Percentiles rank a stretch among this genome's conserved stretches.
These are phyloP conservation scores for Gymnosoma rotundatum DNA, from an alignment of 2,888 invertebrate species.

Conservation along the genomic window DNA sequence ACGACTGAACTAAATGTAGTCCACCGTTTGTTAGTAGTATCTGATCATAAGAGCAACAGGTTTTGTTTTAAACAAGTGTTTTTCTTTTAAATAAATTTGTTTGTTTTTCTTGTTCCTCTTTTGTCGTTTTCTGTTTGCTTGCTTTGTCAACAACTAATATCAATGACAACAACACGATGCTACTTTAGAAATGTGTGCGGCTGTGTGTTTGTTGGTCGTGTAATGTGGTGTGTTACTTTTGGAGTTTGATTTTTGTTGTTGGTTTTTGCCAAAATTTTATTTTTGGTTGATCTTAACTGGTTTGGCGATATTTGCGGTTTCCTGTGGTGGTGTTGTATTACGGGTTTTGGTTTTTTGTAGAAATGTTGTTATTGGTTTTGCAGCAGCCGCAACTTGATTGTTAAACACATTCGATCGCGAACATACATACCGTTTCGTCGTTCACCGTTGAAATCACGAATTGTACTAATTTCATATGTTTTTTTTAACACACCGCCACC, in stretches of 20 bases:
- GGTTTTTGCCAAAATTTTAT: slow-evolving; percentile 57
- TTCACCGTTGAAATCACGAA: slow-evolving; percentile 82
- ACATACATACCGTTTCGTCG: slow-evolving; percentile 77
- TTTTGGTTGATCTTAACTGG: slow-evolving; percentile 68
- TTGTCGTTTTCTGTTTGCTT: slow-evolving; percentile 42
- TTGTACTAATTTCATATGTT: slow-evolving; percentile 82
- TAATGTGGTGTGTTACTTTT: slow-evolving; percentile 50
- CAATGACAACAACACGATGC: slow-evolving; percentile 55
- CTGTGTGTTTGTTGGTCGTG: slow-evolving; percentile 31
- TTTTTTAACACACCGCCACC: slow-evolving; percentile 72
- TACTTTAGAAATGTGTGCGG: slow-evolving; percentile 16
- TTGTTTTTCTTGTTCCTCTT: slow-evolving; percentile 56
- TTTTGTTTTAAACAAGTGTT: slow-evolving; percentile 68
- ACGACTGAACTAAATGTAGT: slow-evolving; percentile 43
- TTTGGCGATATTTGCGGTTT: slow-evolving; percentile 73
- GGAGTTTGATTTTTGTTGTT: slow-evolving; percentile 52
- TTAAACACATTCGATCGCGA: slow-evolving; percentile 71
- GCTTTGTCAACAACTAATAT: slow-evolving; percentile 40
- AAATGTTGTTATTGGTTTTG: slow-evolving; percentile 70
- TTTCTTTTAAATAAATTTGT: slow-evolving; percentile 56
- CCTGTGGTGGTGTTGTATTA: slow-evolving; percentile 72
- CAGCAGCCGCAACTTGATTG: slow-evolving; percentile 71
- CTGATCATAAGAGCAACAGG: slow-evolving; percentile 70
- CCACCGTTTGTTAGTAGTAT: slow-evolving; percentile 43
- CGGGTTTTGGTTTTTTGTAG: slow-evolving; percentile 60